phyloP scores from a whole-genome alignment of 2,797 vertebrate species.

The Spea hammondii region DNA sequence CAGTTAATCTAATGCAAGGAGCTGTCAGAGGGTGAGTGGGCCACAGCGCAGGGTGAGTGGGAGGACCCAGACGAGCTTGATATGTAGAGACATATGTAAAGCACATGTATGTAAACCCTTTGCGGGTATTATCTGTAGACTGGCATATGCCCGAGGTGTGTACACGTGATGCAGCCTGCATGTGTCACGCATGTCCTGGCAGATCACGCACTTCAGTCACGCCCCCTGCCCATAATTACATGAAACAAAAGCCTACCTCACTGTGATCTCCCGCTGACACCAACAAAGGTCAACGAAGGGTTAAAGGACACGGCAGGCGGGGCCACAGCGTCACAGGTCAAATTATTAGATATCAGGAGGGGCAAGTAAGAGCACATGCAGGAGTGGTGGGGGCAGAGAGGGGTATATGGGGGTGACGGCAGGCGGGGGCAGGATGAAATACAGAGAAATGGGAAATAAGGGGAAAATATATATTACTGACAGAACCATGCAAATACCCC shows the following conservation, averaged over 20 bases:
- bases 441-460: background rate
- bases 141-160: background rate
- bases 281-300: constrained; percentile 63
- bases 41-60: background rate
- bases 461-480: background rate
- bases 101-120: too few relatives aligned
- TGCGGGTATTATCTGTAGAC: too few relatives aligned
- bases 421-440: too few relatives aligned
- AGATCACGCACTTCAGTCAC: background rate
- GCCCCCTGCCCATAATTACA: background rate
- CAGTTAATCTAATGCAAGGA: too few relatives aligned
- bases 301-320: constrained; percentile 61
- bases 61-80: background rate
- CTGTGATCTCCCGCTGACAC: constrained; percentile 82
- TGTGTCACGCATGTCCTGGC: background rate
- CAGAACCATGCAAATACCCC: background rate
- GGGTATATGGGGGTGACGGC: constrained; percentile 4
- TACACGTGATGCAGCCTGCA: background rate
- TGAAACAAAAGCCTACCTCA: constrained; percentile 70
- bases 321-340: constrained; percentile 41
- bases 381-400: background rate
- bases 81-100: too few relatives aligned
- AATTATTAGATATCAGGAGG: background rate
- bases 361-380: constrained; percentile 9
- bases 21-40: background rate